Conservation (phyloP, 2,888 invertebrate species). For the Idaea aversata region DNA sequence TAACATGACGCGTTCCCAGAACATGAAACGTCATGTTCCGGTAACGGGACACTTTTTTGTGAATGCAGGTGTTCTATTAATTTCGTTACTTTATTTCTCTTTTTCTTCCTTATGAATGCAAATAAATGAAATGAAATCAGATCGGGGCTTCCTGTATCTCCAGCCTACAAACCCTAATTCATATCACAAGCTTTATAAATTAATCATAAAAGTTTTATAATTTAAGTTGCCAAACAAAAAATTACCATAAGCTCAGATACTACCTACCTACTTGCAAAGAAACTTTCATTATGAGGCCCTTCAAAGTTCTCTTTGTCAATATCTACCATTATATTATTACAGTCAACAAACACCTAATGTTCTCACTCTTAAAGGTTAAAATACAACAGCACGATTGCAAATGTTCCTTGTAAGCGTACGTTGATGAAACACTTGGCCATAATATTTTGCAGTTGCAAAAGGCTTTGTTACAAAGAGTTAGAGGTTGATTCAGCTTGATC, state of each 20-base stretch:
- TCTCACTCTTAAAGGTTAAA: background rate
- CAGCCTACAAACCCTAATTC: background rate
- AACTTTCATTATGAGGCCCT: constrained; percentile 1
- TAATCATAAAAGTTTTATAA: background rate
- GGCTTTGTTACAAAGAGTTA: background rate
- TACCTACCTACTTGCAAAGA: background rate
- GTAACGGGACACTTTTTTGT: no score
- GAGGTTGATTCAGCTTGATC: background rate
- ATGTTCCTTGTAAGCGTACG: background rate
- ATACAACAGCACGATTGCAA: background rate
- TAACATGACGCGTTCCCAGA: no score
- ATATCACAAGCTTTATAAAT: constrained; percentile 1
- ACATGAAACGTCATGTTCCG: no score
- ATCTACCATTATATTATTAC: background rate
- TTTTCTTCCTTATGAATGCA: no score
- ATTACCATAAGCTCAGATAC: background rate
- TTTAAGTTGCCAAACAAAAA: constrained; percentile 1
- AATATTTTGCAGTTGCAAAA: background rate
- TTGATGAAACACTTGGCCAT: background rate
- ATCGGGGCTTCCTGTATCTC: background rate
- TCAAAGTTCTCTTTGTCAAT: background rate
- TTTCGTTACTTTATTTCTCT: no score
- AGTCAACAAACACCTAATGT: background rate
- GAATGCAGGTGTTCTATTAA: no score
- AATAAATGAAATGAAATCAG: background rate